Evolutionary conservation across 1,140 invertebrate species (phyloP), one percentile per base, ranked within the genome.

Genomic region (Zaprionus africanus): DNA sequence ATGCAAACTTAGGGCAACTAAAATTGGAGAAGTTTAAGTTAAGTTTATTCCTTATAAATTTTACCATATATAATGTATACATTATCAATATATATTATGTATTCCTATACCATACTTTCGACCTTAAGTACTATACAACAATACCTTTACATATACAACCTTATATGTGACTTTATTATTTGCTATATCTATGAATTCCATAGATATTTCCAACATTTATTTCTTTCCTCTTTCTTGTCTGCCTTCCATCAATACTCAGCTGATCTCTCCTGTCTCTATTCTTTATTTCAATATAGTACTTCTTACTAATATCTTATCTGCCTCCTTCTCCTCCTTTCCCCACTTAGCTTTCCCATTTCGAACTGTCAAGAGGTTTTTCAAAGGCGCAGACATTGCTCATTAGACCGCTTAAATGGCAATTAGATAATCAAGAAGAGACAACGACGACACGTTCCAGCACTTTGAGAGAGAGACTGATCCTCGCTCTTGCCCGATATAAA

Each of bases 401-500:
- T 86, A 86, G 72, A 64, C 36, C 73, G 54, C 58, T 78, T 81
- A 84, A 88, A 78, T 84, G 68, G 71, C 75, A 81, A 87, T 87
- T 84, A 87, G 17, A 49, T n/a, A 22, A 49, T 49, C 11, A n/a
- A 49, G 13, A 76, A 72, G 41, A 46, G 41, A 46, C 41, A 46
- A 72, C 63, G 19, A 68, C 83, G 84, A 87, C 83, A 88, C 83
- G 80, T 87, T 88, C 80, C 78, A 76, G 84, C 80, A 83, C 80
- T 83, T 71, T 79, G 67, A 24, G 19, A 49, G 43, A 6, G 41
- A 43, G 41, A 46, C n/a, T 17, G n/a, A 43, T 43, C 5, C n/a
- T 43, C 41, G 7, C 41, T 43, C 15, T 43, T 13, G 15, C 41
- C 41, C 1, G n/a, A 43, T n/a, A 15, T n/a, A 13, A n/a, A 17